Evolutionary conservation across 2,113 vertebrate genomes (phyloP), one percentile per base, ranked within the genome.

Genomic region (Nematolebias whitei): DNA sequence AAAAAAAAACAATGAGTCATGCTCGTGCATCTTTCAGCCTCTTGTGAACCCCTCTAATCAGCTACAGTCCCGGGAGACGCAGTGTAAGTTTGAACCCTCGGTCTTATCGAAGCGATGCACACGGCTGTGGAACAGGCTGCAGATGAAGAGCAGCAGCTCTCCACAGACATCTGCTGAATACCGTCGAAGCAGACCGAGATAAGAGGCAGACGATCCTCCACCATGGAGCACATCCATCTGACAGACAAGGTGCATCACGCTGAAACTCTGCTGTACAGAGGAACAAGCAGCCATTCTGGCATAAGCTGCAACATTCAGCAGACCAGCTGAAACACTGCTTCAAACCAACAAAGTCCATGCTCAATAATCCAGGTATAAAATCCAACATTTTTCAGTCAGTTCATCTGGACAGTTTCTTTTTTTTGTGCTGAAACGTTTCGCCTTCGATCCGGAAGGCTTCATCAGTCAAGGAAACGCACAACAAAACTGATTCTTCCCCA

Each of bases 111-210:
- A 35, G 5, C 9, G 32, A 35, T 43, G 44, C 22, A 23, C 12
- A 13, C 5, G 0, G 1, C 1, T 48, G 24, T 18, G 38, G n/a
- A 5, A 50, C 2, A 10, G 18, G 35, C 51, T 40, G 2, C 4
- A 19, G 23, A 24, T 73, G 64, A 76, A 65, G 43, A 53, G 49
- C 63, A 54, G 44, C 52, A 72, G 61, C 44, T 48, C 57, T 38
- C 15, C 16, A 51, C 35, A 59, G 55, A 63, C 12, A 64, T 68
- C 61, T 79, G 12, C 61, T 79, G 12, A 71, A 71, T 73, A 44
- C 8, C 50, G 50, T 29, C 40, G 57, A 51, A 76, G 50, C 60
- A 69, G 41, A 15, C 12, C 0, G 18, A 26, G 51, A 53, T 49
- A 50, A 38, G 20, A 68, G 45, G 20, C 35, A 23, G 55, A 47